phyloP scores from a whole-genome alignment of 2,113 vertebrate species.

The Plestiodon gilberti region DNA sequence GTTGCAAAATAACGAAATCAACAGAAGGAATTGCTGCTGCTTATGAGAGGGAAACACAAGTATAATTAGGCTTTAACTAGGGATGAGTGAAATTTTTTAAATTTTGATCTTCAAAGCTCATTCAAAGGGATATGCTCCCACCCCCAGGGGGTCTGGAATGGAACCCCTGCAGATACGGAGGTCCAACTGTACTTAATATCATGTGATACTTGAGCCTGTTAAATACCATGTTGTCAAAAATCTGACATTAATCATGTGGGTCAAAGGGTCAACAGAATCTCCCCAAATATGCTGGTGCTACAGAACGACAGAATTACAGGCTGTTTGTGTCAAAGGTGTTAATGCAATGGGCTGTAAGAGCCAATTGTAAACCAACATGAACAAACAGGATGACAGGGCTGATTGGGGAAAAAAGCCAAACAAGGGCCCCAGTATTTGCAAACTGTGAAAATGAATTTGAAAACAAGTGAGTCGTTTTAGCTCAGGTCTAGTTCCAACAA shows the following conservation, averaged over 20 bases:
- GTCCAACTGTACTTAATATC: too few species aligned
- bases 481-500: neutral
- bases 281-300: neutral
- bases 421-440: neutral
- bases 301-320: neutral
- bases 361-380: neutral
- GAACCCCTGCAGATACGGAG: too few species aligned
- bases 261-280: neutral
- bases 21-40: neutral
- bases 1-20: slow-evolving; percentile 39
- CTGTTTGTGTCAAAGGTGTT: neutral
- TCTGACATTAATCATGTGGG: neutral
- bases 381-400: neutral
- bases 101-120: neutral
- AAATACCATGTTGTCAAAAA: neutral
- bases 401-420: neutral
- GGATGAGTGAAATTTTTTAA: neutral
- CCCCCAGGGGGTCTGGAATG: too few species aligned
- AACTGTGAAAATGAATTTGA: neutral
- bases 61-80: neutral
- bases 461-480: neutral
- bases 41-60: neutral
- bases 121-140: neutral
- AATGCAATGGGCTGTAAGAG: neutral
- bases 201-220: neutral